phyloP scores from a whole-genome alignment of 2,888 invertebrate genomes.

The Litoditis marina region DNA sequence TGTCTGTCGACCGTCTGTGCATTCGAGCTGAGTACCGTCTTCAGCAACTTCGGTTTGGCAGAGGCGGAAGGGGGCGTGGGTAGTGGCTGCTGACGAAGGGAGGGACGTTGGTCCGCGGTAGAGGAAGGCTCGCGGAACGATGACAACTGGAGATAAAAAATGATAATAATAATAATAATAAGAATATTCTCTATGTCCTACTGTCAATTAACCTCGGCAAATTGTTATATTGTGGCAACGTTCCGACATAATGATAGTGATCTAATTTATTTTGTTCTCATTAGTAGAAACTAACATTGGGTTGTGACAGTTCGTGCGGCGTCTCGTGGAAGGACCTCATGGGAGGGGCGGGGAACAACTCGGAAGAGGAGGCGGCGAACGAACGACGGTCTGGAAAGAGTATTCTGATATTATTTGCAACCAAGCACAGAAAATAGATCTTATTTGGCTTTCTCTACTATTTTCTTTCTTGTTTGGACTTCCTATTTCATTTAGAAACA shows the following conservation, averaged over 20 bases:
- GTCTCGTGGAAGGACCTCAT: constrained; percentile 23
- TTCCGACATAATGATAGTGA: no score
- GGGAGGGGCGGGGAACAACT: constrained; percentile 30
- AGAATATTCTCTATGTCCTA: background rate
- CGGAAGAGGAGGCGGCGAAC: constrained; percentile 13
- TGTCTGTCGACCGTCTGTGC: constrained; percentile 17
- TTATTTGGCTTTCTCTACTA: no score
- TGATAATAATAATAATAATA: no score
- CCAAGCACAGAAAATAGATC: no score
- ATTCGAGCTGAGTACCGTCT: constrained; percentile 31
- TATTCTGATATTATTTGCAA: no score
- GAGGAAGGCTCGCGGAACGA: constrained; percentile 23
- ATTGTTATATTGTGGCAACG: no score
- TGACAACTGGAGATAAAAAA: constrained; percentile 11
- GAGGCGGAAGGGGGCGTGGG: constrained; percentile 47
- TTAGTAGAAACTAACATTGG: no score
- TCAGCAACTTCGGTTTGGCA: constrained; percentile 54
- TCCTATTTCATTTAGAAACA: no score
- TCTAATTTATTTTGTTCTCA: no score
- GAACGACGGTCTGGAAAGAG: constrained; percentile 18
- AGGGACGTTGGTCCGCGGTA: constrained; percentile 12
- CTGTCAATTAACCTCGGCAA: background rate
- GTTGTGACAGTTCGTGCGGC: constrained; percentile 6
- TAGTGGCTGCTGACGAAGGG: constrained; percentile 32
- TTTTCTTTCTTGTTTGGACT: no score